phyloP scores from a whole-genome alignment of 2,113 vertebrate genomes.

The Felis chaus region DNA sequence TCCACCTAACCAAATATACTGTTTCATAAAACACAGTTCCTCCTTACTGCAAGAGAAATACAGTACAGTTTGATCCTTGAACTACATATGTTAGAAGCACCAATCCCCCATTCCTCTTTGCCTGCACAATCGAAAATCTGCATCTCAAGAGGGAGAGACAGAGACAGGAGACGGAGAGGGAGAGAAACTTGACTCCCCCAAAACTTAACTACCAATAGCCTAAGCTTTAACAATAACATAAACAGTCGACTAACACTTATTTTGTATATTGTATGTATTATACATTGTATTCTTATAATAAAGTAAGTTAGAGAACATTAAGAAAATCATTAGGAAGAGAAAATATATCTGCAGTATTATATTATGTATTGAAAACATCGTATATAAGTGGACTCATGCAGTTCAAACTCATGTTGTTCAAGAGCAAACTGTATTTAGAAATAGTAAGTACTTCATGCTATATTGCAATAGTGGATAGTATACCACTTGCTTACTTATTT shows the following conservation, averaged over 20 bases:
- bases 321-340: not conserved
- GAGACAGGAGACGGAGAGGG: no score
- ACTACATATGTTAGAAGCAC: not conserved
- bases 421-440: not conserved
- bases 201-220: not conserved
- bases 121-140: not conserved
- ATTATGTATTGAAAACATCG: not conserved
- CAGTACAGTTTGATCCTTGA: not conserved
- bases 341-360: not conserved
- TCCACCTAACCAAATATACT: not conserved
- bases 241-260: not conserved
- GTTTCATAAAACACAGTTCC: slow-evolving; percentile 28
- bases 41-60: not conserved
- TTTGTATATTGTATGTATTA: not conserved
- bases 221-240: not conserved
- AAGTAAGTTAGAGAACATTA: not conserved
- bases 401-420: not conserved
- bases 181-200: not conserved
- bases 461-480: not conserved
- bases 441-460: not conserved
- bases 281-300: not conserved
- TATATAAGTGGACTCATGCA: not conserved
- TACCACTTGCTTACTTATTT: not conserved
- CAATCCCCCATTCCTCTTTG: not conserved
- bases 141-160: not conserved